Evolutionary conservation across 2,113 vertebrate genomes (phyloP), one percentile per base, ranked within the genome.

Genomic region (Trematocara zebra): DNA sequence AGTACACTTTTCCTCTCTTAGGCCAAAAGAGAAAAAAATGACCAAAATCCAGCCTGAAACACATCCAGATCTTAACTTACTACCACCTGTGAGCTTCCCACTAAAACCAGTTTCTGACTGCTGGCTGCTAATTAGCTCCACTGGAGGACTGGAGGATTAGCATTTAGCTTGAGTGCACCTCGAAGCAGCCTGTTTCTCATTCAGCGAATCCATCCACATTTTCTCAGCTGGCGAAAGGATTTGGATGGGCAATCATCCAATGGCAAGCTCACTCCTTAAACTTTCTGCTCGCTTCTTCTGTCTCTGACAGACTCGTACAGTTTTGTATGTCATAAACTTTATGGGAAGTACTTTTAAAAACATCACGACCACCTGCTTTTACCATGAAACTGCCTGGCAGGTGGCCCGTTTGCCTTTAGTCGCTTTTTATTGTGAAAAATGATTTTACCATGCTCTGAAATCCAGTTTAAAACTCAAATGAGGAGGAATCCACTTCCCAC

Each of bases 111-210:
- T 69, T 11, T 64, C 86, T 84, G 14, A 9, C 33, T 53, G 47
- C 79, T 59, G 81, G 78, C 82, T 72, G 79, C 79, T 84, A 90
- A 91, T 88, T 69, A 69, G 88, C 85, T 52, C 88, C 85, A 82
- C 35, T 72, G 51, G 85, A 86, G 83, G 52, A 42, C 56, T 23
- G 6, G 76, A 78, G 81, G 85, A 89, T 89, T 78, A 90, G 74
- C 81, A 81, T 80, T 84, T 82, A 84, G 78, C 81, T 89, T 35
- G 8, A 87, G 86, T 67, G 33, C 33, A n/a, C 56, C 83, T 57
- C 10, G n/a, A 76, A 79, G 81, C 79, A 37, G 81, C 74, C 57
- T 15, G 89, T 61, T 91, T 84, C 87, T 87, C 85, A 81, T 59
- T 87, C 82, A 59, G 23, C 1, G 11, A 40, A 67, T 85, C 79